Conservation (phyloP, 2,888 invertebrate species). For the Lithophane socia region DNA sequence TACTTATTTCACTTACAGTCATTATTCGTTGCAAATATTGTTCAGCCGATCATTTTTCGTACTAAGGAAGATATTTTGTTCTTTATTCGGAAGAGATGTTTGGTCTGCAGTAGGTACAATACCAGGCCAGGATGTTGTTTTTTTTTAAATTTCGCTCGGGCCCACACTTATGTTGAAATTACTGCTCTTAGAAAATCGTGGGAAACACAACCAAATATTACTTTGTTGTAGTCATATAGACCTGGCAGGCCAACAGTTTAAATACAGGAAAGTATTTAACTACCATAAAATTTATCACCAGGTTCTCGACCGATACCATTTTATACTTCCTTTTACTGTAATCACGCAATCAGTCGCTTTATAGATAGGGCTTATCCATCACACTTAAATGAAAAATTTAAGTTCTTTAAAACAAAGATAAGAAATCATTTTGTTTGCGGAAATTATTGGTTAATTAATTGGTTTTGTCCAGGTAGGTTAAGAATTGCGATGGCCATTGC, state of each 20-base stretch:
- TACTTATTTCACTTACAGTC: no score
- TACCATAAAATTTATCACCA: slow-evolving; percentile 15
- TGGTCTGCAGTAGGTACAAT: neutral
- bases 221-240: neutral
- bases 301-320: neutral
- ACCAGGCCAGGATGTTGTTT: neutral
- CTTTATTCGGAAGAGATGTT: neutral
- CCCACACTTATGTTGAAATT: neutral
- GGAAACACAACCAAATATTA: neutral
- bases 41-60: neutral
- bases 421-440: slow-evolving; percentile 25
- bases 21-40: no score
- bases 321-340: slow-evolving; percentile 17
- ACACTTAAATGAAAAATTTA: slow-evolving; percentile 10
- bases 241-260: neutral
- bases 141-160: neutral
- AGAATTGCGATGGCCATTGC: neutral
- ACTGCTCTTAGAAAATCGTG: neutral
- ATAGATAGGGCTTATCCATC: slow-evolving; percentile 24
- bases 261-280: neutral
- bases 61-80: neutral
- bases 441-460: slow-evolving; percentile 38
- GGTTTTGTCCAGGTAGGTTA: neutral
- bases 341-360: slow-evolving; percentile 7
- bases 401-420: slow-evolving; percentile 29